These are phyloP conservation scores for Progne subis DNA, from an alignment of 2,113 vertebrate genomes.

Conservation along the genomic window DNA sequence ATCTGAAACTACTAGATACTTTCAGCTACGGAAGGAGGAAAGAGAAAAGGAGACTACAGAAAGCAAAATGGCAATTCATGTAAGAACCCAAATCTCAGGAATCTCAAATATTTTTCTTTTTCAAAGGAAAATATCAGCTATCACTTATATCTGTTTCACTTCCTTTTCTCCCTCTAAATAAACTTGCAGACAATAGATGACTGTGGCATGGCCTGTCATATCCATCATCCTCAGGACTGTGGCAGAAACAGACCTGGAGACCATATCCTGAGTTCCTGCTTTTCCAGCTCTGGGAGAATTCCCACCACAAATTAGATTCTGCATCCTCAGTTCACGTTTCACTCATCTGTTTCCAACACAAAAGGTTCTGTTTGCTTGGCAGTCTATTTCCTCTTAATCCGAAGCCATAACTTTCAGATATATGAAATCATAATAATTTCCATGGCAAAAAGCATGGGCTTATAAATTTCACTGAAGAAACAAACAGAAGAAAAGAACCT, in stretches of 20 bases:
- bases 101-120: background rate
- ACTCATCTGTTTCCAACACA: background rate
- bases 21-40: background rate
- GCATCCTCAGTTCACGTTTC: background rate
- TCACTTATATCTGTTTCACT: background rate
- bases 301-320: background rate
- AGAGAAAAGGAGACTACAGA: background rate
- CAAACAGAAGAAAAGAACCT: background rate
- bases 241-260: background rate
- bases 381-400: background rate
- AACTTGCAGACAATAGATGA: background rate
- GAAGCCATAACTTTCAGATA: background rate
- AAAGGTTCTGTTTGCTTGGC: background rate
- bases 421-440: background rate
- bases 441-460: background rate
- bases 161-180: background rate
- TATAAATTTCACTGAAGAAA: background rate
- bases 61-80: background rate
- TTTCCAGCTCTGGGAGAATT: background rate
- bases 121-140: background rate
- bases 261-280: background rate
- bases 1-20: background rate
- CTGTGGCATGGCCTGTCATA: background rate
- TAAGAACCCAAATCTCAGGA: background rate
- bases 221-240: background rate